Conservation (phyloP, 2,113 vertebrate genomes). For the Syrrhaptes paradoxus region DNA sequence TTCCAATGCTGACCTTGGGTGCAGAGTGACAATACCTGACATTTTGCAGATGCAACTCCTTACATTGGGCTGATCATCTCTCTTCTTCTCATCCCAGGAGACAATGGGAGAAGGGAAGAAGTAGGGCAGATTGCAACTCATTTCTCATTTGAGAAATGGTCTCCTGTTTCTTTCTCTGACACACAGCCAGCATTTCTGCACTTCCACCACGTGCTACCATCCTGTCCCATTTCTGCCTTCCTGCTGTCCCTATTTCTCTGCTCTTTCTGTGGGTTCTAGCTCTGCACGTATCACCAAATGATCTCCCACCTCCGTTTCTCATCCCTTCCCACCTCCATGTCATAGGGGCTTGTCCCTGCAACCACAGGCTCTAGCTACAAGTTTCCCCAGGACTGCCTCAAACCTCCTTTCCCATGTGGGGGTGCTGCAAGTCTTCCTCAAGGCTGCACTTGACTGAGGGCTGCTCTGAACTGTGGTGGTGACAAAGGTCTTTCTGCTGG, state of each 20-base stretch:
- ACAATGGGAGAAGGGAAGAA: too few species aligned
- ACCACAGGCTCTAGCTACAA: background rate
- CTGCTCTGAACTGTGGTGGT: background rate
- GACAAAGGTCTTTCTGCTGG: constrained; percentile 11
- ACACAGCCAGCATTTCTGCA: background rate
- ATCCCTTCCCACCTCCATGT: background rate
- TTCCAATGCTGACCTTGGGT: background rate
- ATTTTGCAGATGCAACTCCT: background rate
- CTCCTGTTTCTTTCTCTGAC: background rate
- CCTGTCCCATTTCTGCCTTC: background rate
- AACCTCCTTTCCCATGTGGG: rapidly evolving
- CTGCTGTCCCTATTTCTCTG: background rate
- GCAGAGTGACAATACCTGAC: background rate
- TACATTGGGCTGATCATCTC: background rate
- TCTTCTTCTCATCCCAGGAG: background rate
- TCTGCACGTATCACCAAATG: background rate
- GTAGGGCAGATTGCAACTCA: too few species aligned
- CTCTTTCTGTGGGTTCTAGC: background rate
- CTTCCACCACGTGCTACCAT: background rate
- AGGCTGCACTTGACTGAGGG: background rate
- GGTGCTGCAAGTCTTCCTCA: background rate
- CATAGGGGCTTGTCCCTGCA: background rate
- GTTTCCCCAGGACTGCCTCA: background rate
- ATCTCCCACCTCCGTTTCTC: background rate
- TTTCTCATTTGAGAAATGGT: background rate